Base-by-base conservation (phyloP, 2,888 invertebrate species). In the Anagyrus pseudococci region DNA sequence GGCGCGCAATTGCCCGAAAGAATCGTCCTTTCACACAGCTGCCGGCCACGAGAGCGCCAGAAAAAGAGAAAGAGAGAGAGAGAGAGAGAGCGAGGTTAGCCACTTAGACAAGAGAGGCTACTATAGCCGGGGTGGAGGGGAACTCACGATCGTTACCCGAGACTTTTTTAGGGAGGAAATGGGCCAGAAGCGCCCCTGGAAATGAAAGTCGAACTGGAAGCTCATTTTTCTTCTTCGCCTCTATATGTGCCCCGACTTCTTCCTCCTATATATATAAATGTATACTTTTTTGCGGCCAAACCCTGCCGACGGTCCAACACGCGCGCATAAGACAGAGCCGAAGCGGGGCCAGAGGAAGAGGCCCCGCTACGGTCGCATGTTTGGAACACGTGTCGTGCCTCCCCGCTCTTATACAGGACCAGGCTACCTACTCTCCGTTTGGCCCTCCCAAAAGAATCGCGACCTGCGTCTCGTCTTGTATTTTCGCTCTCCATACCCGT, bases 331-430 rank as follows among this genome's bases (percentile, higher is more conserved):
- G 23, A 37, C 47, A 48, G 40, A 48, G n/a, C 48, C 43, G 41
- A n/a, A 41, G n/a, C 33, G 15, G 19, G n/a, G 22, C 26, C 22
- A 6, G 29, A 19, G 33, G 13, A 23, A n/a, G 20, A 26, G 48
- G 19, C 48, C 46, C 15, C 8, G 49, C 33, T 37, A 15, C 33
- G 3, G 33, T 17, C 57, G 59, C 72, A 75, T 69, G 71, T 73
- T 75, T 66, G 63, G 65, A 71, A 76, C 77, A 77, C 71, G 76
- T 76, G 75, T 76, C 67, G 66, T n/a, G 67, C 68, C 48, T 25
- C n/a, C 6, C 41, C 44, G 19, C 41, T 49, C 41, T 1, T 6
- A 13, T 57, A 48, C 58, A 62, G 63, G 63, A 70, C 59, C 52
- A 68, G 58, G 64, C 60, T 62, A 61, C 66, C 62, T 61, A 62